phyloP scores from a whole-genome alignment of 2,797 vertebrate species.

The Cyclopterus lumpus region DNA sequence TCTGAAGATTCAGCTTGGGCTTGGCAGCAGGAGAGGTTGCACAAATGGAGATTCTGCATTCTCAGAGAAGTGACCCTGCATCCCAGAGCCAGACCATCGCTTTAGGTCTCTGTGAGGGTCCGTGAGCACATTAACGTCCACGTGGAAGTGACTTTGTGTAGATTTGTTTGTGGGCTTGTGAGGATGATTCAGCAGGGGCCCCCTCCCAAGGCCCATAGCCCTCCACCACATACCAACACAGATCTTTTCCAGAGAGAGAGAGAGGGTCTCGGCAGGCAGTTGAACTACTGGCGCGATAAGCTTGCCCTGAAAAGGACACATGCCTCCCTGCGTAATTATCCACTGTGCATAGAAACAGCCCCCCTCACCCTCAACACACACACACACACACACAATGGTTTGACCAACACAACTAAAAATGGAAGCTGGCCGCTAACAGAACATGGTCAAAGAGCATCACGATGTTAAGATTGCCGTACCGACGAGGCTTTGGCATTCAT shows the following conservation, averaged over 20 bases:
- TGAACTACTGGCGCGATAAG: slow-evolving; percentile 76
- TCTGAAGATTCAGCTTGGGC: background rate
- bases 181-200: slow-evolving; percentile 69
- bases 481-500: slow-evolving; percentile 37
- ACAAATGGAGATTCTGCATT: slow-evolving; percentile 5
- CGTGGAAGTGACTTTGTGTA: slow-evolving; percentile 55
- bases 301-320: slow-evolving; percentile 78
- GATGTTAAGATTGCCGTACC: slow-evolving; percentile 41
- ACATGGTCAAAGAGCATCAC: slow-evolving; percentile 46
- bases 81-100: slow-evolving; percentile 29
- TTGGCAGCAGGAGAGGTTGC: background rate
- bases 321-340: slow-evolving; percentile 79
- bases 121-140: slow-evolving; percentile 36
- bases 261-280: slow-evolving; percentile 51
- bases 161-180: slow-evolving; percentile 56
- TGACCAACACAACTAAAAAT: slow-evolving; percentile 76
- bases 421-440: slow-evolving; percentile 68
- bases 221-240: slow-evolving; percentile 49
- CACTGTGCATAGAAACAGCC: slow-evolving; percentile 74
- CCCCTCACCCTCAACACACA: slow-evolving; percentile 58
- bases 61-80: slow-evolving; percentile 22
- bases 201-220: slow-evolving; percentile 49
- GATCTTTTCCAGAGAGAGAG: slow-evolving; percentile 55
- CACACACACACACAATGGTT: slow-evolving; percentile 58
- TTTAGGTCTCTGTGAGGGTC: slow-evolving; percentile 32